These are phyloP conservation scores for Hirtodrosophila histrioides DNA, from an alignment of 2,888 invertebrate genomes.

Conservation along the genomic window DNA sequence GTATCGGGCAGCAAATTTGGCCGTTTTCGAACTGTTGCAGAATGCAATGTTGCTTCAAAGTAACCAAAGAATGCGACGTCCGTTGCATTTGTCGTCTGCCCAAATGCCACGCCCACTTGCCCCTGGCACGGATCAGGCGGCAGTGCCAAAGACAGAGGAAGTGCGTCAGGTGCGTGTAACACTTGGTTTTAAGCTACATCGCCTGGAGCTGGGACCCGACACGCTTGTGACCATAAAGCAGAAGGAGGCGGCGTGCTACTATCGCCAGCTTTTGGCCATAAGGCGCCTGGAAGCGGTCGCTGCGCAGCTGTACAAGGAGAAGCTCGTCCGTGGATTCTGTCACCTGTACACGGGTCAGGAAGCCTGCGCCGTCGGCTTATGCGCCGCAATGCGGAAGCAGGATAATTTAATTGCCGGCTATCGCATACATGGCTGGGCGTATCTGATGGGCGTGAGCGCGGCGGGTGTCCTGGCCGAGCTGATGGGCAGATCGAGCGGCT, in stretches of 20 bases:
- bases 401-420: slow-evolving; percentile 98
- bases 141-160: neutral
- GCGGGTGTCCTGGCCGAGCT: slow-evolving; percentile 93
- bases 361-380: slow-evolving; percentile 91
- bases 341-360: slow-evolving; percentile 97
- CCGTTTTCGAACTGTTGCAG: neutral
- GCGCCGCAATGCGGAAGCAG: slow-evolving; percentile 90
- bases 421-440: slow-evolving; percentile 98
- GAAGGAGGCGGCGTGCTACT: slow-evolving; percentile 92
- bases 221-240: slow-evolving; percentile 89
- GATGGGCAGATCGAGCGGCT: slow-evolving; percentile 93
- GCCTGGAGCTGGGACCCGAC: slow-evolving; percentile 92
- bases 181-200: slow-evolving; percentile 90
- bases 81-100: slow-evolving; percentile 9
- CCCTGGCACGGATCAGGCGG: neutral
- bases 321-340: slow-evolving; percentile 97
- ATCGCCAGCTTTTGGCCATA: slow-evolving; percentile 91
- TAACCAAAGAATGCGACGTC: neutral
- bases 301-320: slow-evolving; percentile 97
- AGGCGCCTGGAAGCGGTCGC: slow-evolving; percentile 96
- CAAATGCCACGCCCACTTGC: slow-evolving; percentile 30
- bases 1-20: neutral
- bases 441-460: slow-evolving; percentile 93
- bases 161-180: slow-evolving; percentile 23
- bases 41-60: neutral